phyloP scores from a whole-genome alignment of 37 sponge, comb jelly and placozoan genomes.

The Dysidea cf. avara region DNA sequence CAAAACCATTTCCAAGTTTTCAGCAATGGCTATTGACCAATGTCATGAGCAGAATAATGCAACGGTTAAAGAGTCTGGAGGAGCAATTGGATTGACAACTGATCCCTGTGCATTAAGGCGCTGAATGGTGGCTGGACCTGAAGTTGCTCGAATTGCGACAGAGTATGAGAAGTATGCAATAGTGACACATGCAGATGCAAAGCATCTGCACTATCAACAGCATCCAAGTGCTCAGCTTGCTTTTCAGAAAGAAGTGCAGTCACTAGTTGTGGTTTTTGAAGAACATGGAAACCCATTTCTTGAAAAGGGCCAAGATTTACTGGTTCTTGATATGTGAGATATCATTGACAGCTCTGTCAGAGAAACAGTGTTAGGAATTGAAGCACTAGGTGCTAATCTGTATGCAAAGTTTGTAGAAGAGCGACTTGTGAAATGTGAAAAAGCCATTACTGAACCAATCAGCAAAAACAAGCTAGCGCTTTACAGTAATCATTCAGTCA shows the following conservation, averaged over 20 bases:
- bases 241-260: conserved; percentile 1
- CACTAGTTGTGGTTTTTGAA: background rate
- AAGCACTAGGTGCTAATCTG: background rate
- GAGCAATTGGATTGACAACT: background rate
- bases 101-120: too few species aligned
- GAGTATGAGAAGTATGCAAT: too few species aligned
- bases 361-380: background rate
- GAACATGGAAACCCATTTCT: conserved; percentile 30
- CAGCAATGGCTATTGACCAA: conserved; percentile 11
- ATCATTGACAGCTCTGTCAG: background rate
- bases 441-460: background rate
- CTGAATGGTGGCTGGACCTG: too few species aligned
- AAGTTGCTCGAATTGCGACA: too few species aligned
- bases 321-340: too few species aligned
- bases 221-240: background rate
- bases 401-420: background rate
- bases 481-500: background rate
- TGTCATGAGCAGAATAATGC: conserved; percentile 42
- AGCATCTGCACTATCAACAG: conserved; percentile 4
- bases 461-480: conserved; percentile 13
- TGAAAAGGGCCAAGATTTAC: conserved; percentile 19
- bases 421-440: too few species aligned
- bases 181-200: too few species aligned
- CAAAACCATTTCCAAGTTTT: too few species aligned
- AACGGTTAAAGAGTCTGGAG: background rate